Evolutionary conservation across 1,140 invertebrate genomes (phyloP), one percentile per base, ranked within the genome.

Genomic region (Drosophila grimshawi): DNA sequence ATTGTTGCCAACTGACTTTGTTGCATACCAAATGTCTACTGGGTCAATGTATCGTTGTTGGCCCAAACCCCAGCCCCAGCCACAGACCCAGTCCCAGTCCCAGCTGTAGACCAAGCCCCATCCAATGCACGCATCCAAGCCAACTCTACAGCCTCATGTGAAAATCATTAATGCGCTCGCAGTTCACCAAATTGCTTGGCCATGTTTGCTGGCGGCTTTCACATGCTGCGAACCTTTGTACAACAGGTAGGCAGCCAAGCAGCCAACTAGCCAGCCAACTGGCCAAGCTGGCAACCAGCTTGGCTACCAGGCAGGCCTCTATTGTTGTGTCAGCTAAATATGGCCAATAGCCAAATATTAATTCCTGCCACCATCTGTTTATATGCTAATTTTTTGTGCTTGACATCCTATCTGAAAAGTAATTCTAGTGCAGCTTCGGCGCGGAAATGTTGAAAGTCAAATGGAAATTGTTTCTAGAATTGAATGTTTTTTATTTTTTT

Each of bases 301-400:
- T 19, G 19, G 19, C 39, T 41, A 35, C 73, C 66, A 52, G 77
- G 61, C 56, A 30, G 52, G 61, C 57, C 57, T 81, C 83, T 89
- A 88, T 88, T 88, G 83, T 88, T 83, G 71, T 88, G 83, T 88
- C 83, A 88, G 77, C 85, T 88, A 77, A 89, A 88, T 88, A 88
- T 89, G 83, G 83, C 83, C 85, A 80, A 88, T 88, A 88, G 80
- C 83, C 85, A 88, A 88, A 88, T 88, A 88, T 89, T 88, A 88
- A 88, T 88, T 88, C 83, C 67, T 51, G 45, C 60, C 27, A 35
- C n/a, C 53, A 65, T 53, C 68, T 65, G 69, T 63, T 80, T 83
- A 79, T 88, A 86, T 88, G 83, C 83, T 83, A 88, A 88, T 86
- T 86, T 76, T 11, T 19, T 57, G 3, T 30, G 7, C 11, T 52